Percentiles rank a stretch among this genome's conserved stretches.
Evolutionary conservation across 2,797 vertebrate species (phyloP).

Genomic region (Pachyuromys duprasi): DNA sequence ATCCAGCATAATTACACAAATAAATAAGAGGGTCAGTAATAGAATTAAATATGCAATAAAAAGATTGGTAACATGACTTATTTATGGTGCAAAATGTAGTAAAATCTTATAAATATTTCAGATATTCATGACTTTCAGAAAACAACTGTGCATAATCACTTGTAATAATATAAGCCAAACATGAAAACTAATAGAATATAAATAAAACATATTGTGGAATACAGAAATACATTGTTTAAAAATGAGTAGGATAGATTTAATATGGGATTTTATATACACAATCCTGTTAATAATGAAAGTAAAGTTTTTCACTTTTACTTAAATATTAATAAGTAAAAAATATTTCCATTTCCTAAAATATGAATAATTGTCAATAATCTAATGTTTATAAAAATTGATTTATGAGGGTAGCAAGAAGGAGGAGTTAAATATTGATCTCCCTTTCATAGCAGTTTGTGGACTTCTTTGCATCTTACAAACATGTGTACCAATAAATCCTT

Average conservation of each 20-base stretch:
- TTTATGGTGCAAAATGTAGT: slow-evolving; percentile 7
- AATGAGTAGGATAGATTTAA: not conserved
- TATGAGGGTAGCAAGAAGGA: not conserved
- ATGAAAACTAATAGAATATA: slow-evolving; percentile 14
- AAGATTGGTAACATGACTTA: not conserved
- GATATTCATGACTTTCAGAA: slow-evolving; percentile 32
- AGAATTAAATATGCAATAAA: not conserved
- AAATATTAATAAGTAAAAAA: not conserved
- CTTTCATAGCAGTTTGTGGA: not conserved
- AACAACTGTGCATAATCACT: slow-evolving; percentile 11
- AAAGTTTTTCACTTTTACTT: not conserved
- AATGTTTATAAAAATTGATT: not conserved
- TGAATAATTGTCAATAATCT: not conserved
- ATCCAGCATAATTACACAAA: slow-evolving; percentile 15
- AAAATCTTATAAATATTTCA: slow-evolving; percentile 45
- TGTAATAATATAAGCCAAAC: slow-evolving; percentile 2
- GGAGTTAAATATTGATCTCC: not conserved
- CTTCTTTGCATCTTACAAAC: not conserved
- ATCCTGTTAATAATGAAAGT: not conserved
- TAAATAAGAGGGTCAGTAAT: not conserved
- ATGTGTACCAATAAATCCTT: not conserved
- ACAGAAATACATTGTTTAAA: not conserved
- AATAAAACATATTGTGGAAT: slow-evolving; percentile 41
- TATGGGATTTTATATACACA: not conserved
- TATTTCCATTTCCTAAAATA: not conserved